A percentile compares a stretch with the other conserved stretches of the same genome.
Evolutionary conservation across 2,888 invertebrate genomes (phyloP).

Genomic region (Toxonevra muliebris): DNA sequence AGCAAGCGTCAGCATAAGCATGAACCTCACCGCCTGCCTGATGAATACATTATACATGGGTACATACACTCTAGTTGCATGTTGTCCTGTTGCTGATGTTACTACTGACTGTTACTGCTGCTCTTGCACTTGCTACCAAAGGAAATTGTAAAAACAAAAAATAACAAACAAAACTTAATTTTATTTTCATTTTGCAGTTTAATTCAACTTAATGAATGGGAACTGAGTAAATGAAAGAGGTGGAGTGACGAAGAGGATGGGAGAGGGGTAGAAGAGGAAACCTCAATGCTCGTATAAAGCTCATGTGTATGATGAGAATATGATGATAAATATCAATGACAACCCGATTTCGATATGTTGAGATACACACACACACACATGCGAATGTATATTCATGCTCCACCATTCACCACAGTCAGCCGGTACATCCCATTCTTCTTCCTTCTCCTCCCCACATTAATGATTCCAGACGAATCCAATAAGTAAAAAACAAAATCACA

Average conservation of each 20-base stretch:
- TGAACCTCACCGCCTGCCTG: no score
- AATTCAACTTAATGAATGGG: constrained; percentile 56
- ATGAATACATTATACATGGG: no score
- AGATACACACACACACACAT: not conserved
- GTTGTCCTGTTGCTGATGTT: no score
- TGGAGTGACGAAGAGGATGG: no score
- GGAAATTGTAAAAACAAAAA: constrained; percentile 2
- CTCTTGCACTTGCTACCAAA: no score
- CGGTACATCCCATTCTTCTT: no score
- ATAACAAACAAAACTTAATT: constrained; percentile 42
- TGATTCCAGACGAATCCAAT: constrained; percentile 28
- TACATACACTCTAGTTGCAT: no score
- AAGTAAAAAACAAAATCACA: constrained; percentile 24
- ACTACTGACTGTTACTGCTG: no score
- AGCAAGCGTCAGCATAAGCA: no score
- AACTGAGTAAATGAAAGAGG: not conserved
- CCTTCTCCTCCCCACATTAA: no score
- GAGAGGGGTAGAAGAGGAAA: no score
- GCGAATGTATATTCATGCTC: not conserved
- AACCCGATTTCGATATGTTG: not conserved
- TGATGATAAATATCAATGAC: constrained; percentile 8
- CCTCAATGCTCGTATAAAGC: not conserved
- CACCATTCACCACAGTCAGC: not conserved
- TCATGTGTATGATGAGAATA: not conserved
- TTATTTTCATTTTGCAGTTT: constrained; percentile 46